Evolutionary conservation across 2,113 vertebrate genomes (phyloP).

Genomic region (Orthonyx spaldingii): DNA sequence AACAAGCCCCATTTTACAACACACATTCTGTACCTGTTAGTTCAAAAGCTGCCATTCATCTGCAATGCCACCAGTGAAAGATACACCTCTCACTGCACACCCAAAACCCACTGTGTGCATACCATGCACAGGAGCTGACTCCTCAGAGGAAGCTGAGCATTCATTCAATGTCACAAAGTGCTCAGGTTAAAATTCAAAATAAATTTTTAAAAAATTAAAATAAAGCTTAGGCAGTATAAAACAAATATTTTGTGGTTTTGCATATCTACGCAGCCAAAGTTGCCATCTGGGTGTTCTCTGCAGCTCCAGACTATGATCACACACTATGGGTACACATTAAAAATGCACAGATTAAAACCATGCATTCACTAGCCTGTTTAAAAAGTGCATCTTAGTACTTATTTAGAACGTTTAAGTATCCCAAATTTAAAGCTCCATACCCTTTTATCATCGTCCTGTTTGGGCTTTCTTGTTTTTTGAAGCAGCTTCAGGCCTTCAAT

Average conservation of each 20-base stretch:
- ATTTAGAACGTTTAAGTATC: neutral
- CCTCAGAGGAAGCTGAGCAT: neutral
- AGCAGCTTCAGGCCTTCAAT: constrained; percentile 93
- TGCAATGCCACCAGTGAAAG: neutral
- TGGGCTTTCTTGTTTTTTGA: constrained; percentile 87
- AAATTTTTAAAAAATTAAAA: neutral
- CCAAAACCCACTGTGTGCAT: neutral
- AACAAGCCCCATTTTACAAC: neutral
- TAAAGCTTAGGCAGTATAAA: neutral
- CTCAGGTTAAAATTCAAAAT: neutral
- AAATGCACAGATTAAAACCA: neutral
- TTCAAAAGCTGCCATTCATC: neutral
- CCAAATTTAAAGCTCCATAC: constrained; percentile 57
- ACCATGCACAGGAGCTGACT: neutral
- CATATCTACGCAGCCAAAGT: neutral
- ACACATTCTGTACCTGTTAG: neutral
- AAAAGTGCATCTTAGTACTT: neutral
- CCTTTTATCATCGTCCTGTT: constrained; percentile 86
- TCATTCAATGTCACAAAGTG: neutral
- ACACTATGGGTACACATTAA: neutral
- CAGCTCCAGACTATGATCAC: neutral
- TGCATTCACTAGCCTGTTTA: neutral
- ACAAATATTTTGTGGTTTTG: neutral
- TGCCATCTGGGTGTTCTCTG: neutral
- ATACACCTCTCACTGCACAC: neutral